A percentile compares a stretch with the other conserved stretches of the same genome.
phyloP scores from a whole-genome alignment of 2,797 vertebrate genomes.

The Glossophaga mutica region DNA sequence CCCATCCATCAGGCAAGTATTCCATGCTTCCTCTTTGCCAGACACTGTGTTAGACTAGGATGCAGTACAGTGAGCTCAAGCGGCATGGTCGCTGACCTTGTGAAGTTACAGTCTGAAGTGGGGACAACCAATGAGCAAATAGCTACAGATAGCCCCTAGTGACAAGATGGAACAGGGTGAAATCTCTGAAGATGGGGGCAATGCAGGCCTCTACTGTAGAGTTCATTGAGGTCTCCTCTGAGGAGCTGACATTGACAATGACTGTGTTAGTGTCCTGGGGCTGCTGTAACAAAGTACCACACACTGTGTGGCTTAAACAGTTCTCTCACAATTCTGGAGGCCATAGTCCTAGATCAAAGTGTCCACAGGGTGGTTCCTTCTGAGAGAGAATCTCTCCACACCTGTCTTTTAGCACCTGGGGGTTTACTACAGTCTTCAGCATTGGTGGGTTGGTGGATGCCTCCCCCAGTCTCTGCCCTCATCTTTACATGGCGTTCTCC shows the following conservation, averaged over 20 bases:
- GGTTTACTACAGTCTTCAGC: accelerated
- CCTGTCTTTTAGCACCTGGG: not conserved
- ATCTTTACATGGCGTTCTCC: not conserved
- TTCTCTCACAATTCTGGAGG: not conserved
- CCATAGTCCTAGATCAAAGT: not conserved
- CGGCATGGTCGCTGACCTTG: not conserved
- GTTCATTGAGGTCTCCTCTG: not conserved
- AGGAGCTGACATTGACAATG: not conserved
- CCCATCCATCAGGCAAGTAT: not conserved
- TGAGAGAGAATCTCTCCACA: not conserved
- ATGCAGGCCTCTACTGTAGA: not conserved
- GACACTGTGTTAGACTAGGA: not conserved
- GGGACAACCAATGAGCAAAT: not conserved
- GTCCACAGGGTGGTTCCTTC: not conserved
- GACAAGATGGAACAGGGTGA: not conserved
- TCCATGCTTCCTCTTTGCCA: not conserved
- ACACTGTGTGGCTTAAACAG: not conserved
- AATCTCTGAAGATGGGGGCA: not conserved
- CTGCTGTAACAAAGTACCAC: not conserved
- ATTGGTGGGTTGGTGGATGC: accelerated
- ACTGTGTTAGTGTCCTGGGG: not conserved
- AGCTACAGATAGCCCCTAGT: not conserved
- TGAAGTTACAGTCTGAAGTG: not conserved
- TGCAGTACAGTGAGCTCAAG: no score
- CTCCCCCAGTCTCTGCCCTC: not conserved